A percentile compares a stretch with the other conserved stretches of the same genome.
phyloP scores from a whole-genome alignment of 2,797 vertebrate genomes.

The Dermochelys coriacea region DNA sequence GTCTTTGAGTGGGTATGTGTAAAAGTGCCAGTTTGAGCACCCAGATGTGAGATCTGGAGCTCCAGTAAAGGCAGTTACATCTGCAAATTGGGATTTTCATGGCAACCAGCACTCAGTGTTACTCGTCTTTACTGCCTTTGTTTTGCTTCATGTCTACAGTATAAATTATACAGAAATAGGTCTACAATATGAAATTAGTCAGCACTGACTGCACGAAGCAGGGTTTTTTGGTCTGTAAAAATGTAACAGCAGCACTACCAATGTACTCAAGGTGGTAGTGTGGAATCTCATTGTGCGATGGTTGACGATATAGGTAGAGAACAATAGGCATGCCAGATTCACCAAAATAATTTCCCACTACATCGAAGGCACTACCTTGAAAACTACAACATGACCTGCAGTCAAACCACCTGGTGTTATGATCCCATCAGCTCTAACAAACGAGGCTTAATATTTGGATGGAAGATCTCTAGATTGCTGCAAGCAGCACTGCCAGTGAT shows the following conservation, averaged over 20 bases:
- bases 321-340: not conserved
- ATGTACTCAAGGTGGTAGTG: not conserved
- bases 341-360: conserved; percentile 20
- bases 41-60: not conserved
- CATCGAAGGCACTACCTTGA: conserved; percentile 8
- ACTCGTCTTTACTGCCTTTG: not conserved
- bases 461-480: not conserved
- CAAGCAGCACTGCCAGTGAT: conserved; percentile 19
- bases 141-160: not conserved
- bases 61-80: not conserved
- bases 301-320: not conserved
- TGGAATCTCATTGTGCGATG: not conserved
- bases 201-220: not conserved
- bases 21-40: not conserved
- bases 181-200: not conserved
- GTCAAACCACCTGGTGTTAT: not conserved
- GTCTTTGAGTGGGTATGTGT: fast-evolving
- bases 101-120: not conserved
- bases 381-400: not conserved
- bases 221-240: not conserved
- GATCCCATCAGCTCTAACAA: conserved; percentile 33
- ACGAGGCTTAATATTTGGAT: conserved; percentile 50
- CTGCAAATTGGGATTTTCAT: not conserved
- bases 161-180: not conserved
- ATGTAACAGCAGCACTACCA: not conserved